Base-by-base conservation (phyloP, 2,888 invertebrate species). In the Griposia aprilina region DNA sequence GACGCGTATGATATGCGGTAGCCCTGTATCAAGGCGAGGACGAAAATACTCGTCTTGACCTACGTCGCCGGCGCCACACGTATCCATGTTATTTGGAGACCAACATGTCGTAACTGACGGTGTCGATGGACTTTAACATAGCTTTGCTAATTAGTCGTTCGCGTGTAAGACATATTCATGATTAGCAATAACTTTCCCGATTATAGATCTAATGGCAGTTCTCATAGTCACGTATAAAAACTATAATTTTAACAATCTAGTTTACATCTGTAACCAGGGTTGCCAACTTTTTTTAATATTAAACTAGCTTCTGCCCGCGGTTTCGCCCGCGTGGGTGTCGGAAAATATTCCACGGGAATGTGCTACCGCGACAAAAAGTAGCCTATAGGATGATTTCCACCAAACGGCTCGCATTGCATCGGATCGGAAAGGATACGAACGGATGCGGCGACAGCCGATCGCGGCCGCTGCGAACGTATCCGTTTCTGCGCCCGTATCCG, bases 11-110 rank as follows among this genome's bases (percentile, higher is more conserved):
- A 95, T 94, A 94, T 95, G 94, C 93, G 94, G 93, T 94, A 95
- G 96, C 95, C 96, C 96, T 95, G 95, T 95, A 95, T 94, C 96
- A 96, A 96, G 96, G 96, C 94, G 96, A 96, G 92, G 91, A 94
- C 94, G 89, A 93, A 97, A 96, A 97, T 96, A 96, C 91, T 90
- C 95, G 91, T 93, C 94, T 94, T 96, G 96, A 96, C 96, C 96
- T 96, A 96, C 96, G 95, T 89, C 90, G 93, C 85, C 90, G 93
- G 91, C 93, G 93, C 92, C 92, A 90, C 90, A 86, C 85, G 90
- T 90, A 90, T 90, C 89, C 91, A 90, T 89, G 93, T 93, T 95
- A 94, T 95, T 94, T 85, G 90, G 92, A 92, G 91, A 92, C 90
- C 90, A 91, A 89, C 89, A 89, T 91, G 90, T 91, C 91, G 91